Conservation (phyloP, 2,797 vertebrate species). For the Acrocephalus scirpaceus region DNA sequence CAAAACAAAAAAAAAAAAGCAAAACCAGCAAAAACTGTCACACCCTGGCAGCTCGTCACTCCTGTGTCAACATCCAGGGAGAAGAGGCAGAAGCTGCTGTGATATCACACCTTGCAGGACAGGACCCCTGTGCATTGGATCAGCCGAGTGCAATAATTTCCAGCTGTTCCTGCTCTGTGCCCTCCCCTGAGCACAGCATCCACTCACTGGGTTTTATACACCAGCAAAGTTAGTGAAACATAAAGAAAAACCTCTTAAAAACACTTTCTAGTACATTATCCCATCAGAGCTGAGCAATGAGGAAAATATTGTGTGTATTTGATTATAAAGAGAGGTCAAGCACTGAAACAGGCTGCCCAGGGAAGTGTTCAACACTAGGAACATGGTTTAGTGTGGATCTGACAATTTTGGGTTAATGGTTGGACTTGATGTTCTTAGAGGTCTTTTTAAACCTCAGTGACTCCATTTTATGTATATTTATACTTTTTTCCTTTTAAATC, state of each 20-base stretch:
- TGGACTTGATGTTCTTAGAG: not conserved
- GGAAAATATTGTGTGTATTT: not conserved
- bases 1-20: no score
- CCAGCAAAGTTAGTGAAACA: not conserved
- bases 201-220: not conserved
- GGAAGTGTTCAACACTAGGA: not conserved
- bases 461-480: not conserved
- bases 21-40: no score
- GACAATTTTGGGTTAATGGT: not conserved
- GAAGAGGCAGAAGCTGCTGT: not conserved
- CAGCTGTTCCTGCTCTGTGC: not conserved
- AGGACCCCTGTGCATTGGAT: not conserved
- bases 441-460: not conserved
- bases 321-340: not conserved
- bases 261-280: not conserved
- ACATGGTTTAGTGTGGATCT: not conserved
- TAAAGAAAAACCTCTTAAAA: not conserved
- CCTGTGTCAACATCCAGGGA: not conserved
- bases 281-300: not conserved
- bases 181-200: not conserved
- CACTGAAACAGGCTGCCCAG: not conserved
- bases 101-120: not conserved
- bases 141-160: not conserved
- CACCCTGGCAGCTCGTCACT: not conserved
- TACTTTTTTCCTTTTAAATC: not conserved